Percentiles rank a stretch among this genome's conserved stretches.
These are phyloP conservation scores for Herpailurus yagouaroundi DNA, from an alignment of 2,113 vertebrate species.

Conservation along the genomic window DNA sequence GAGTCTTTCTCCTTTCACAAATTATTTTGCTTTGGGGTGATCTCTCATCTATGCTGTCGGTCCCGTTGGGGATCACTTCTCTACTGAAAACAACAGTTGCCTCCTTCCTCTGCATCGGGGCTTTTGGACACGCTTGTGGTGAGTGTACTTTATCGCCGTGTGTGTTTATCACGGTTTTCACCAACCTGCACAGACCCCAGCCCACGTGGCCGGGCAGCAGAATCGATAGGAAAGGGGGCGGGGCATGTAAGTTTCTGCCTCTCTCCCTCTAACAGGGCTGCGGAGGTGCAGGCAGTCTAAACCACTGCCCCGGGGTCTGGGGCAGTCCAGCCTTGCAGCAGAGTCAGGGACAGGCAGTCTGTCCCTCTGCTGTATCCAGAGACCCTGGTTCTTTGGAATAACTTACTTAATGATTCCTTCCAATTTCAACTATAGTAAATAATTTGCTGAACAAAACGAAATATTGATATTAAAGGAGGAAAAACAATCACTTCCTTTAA, in stretches of 20 bases:
- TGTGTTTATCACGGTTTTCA: background rate
- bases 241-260: background rate
- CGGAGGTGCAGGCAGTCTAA: background rate
- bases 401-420: conserved; percentile 23
- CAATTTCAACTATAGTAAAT: conserved; percentile 45
- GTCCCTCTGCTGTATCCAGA: background rate
- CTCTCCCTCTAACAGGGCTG: background rate
- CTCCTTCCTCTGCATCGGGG: background rate
- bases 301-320: too few species aligned
- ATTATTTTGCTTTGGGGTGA: background rate
- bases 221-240: background rate
- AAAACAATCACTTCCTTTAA: conserved; percentile 51
- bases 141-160: too few species aligned
- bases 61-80: background rate
- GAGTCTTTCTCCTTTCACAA: background rate
- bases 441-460: conserved; percentile 51
- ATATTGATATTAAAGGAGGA: conserved; percentile 43
- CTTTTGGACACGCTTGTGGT: background rate
- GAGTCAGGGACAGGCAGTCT: background rate
- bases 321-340: accelerated
- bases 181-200: background rate
- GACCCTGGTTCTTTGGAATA: background rate
- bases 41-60: background rate
- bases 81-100: background rate
- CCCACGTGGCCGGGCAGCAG: background rate